Base-by-base conservation (phyloP, 2,797 vertebrate genomes). In the Vultur gryphus region DNA sequence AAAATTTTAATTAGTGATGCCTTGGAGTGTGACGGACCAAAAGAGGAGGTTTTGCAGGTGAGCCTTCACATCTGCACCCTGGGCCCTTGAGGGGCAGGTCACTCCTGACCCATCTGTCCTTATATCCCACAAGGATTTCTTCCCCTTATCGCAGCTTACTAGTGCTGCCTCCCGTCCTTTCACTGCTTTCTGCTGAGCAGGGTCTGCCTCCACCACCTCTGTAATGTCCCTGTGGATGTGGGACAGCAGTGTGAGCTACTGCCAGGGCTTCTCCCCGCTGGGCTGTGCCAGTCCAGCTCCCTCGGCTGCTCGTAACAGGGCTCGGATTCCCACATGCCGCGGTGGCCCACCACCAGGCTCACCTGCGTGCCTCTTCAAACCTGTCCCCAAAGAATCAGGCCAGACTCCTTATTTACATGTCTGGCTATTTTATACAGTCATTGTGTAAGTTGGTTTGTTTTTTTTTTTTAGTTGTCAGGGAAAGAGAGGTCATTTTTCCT, bases 271-370 rank as follows among this genome's bases (percentile, higher is more conserved):
- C 10, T 46, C 4, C 18, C 54, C 2, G 0, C 9, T 3, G 4
- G 31, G 16, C 16, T 48, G 12, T 59, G 19, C 39, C 2, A 0
- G 31, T 58, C 11, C 11, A 1, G 0, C 16, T 44, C 14, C 7
- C n/a, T 73, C 6, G 1, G 15, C 15, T 31, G 33, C 25, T 62
- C 17, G 28, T 67, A 3, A 1, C 25, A 9, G 15, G 20, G 9
- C 25, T 57, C 2, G 1, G 19, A 37, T 28, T 84, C 28, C 61
- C 7, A 41, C 11, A 17, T 26, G 24, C 33, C 1, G 0, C 0
- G 0, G 13, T 35, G 19, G 15, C 9, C 21, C 29, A 67, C 26
- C 18, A 43, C 23, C 1, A 0, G 41, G 20, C 20, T 48, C 1
- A 3, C 25, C 24, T 9, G 2, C 1, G 1, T 64, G 20, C 19